Conservation (phyloP, 2,113 vertebrate genomes). For the Syrrhaptes paradoxus region DNA sequence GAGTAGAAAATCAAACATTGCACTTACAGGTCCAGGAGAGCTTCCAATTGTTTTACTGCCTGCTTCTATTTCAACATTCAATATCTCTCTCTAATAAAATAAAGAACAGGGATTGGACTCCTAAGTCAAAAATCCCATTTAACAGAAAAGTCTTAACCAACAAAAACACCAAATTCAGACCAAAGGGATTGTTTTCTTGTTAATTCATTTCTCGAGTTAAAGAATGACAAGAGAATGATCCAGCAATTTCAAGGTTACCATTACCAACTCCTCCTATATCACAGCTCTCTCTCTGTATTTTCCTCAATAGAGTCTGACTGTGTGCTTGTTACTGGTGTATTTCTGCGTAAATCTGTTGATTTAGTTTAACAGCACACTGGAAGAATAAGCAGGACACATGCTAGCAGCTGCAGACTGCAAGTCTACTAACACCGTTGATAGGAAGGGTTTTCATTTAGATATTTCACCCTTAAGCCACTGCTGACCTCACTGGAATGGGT, state of each 20-base stretch:
- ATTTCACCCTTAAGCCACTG: background rate
- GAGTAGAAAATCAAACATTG: background rate
- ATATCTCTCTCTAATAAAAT: background rate
- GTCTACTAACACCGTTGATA: background rate
- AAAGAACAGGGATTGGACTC: background rate
- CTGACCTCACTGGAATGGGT: background rate
- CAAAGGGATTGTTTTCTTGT: background rate
- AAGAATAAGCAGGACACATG: background rate
- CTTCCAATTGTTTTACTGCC: background rate
- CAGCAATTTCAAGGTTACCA: background rate
- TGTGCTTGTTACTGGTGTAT: background rate
- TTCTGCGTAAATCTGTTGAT: background rate
- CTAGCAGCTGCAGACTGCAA: background rate
- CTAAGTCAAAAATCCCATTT: background rate
- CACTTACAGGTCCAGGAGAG: background rate
- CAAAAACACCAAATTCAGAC: background rate
- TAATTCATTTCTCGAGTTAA: background rate
- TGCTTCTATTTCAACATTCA: background rate
- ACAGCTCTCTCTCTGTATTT: background rate
- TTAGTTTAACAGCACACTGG: background rate
- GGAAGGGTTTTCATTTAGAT: background rate
- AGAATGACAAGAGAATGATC: background rate
- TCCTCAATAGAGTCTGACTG: background rate
- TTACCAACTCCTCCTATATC: background rate
- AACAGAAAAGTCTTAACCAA: background rate